Evolutionary conservation across 2,888 invertebrate species (phyloP).

Genomic region (Ormyrus pomaceus): DNA sequence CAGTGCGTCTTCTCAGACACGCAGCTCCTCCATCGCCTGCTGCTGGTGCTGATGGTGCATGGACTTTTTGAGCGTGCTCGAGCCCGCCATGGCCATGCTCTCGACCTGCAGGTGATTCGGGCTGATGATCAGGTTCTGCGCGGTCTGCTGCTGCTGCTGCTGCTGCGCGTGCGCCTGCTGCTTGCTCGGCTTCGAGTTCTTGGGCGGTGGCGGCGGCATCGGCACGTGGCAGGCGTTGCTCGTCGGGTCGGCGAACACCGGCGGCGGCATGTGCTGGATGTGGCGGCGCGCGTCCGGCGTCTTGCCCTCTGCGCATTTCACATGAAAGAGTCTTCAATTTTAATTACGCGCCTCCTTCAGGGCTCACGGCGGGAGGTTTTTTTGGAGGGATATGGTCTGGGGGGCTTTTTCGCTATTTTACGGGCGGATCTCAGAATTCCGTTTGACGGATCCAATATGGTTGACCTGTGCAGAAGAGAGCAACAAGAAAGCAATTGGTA

Average conservation of each 20-base stretch:
- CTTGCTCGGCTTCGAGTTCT: constrained; percentile 83
- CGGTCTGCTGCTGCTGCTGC: constrained; percentile 36
- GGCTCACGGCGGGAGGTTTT: background rate
- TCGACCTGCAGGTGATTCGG: constrained; percentile 84
- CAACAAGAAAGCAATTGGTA: background rate
- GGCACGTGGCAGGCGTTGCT: constrained; percentile 79
- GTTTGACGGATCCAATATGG: constrained; percentile 56
- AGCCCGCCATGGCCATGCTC: constrained; percentile 83
- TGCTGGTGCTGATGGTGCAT: constrained; percentile 66
- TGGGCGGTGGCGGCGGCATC: constrained; percentile 84
- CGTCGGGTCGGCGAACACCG: constrained; percentile 88
- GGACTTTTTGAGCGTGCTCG: constrained; percentile 84
- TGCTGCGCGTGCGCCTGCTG: constrained; percentile 46
- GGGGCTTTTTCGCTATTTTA: background rate
- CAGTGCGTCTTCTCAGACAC: constrained; percentile 83
- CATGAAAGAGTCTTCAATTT: constrained; percentile 29
- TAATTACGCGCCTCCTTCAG: background rate
- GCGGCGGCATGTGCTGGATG: constrained; percentile 88
- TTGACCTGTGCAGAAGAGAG: constrained; percentile 42
- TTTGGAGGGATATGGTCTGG: background rate
- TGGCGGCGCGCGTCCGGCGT: constrained; percentile 81
- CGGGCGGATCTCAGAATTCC: constrained; percentile 46
- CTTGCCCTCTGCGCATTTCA: constrained; percentile 50
- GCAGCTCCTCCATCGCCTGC: constrained; percentile 88
- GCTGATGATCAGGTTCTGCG: constrained; percentile 77